A percentile compares a stretch with the other conserved stretches of the same genome.
Evolutionary conservation across 1,140 invertebrate species (phyloP).

Genomic region (Tetramorium simillimum): DNA sequence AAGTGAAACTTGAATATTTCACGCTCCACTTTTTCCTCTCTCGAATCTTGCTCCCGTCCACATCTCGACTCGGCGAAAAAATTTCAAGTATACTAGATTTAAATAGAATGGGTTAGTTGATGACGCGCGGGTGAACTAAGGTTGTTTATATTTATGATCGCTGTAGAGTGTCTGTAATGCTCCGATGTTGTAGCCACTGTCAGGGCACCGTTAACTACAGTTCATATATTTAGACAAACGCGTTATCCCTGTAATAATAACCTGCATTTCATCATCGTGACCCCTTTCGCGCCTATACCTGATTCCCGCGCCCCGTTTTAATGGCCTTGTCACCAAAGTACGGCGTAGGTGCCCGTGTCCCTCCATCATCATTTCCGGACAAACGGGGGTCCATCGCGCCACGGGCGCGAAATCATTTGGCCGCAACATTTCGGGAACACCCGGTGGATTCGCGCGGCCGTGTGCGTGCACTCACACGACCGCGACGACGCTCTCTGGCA

Average conservation of each 20-base stretch:
- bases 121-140: background rate
- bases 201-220: slow-evolving; percentile 1
- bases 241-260: slow-evolving; percentile 28
- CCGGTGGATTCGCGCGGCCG: slow-evolving; percentile 24
- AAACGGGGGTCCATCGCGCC: slow-evolving; percentile 13
- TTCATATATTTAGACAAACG: slow-evolving; percentile 18
- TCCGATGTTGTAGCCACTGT: slow-evolving; percentile 3
- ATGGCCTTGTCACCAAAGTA: slow-evolving; percentile 31
- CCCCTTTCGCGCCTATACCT: background rate
- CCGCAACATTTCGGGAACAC: slow-evolving; percentile 30
- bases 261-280: slow-evolving; percentile 44
- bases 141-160: background rate
- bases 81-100: background rate
- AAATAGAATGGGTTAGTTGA: background rate
- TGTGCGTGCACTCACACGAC: slow-evolving; percentile 46
- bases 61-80: too few species aligned
- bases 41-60: background rate
- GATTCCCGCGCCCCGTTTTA: slow-evolving; percentile 37
- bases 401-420: slow-evolving; percentile 40
- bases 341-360: slow-evolving; percentile 11
- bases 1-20: background rate
- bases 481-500: slow-evolving; percentile 73
- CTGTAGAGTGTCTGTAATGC: slow-evolving; percentile 1
- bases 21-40: background rate
- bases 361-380: slow-evolving; percentile 51